Base-by-base conservation (phyloP, 1,140 invertebrate genomes). In the Littorina saxatilis region DNA sequence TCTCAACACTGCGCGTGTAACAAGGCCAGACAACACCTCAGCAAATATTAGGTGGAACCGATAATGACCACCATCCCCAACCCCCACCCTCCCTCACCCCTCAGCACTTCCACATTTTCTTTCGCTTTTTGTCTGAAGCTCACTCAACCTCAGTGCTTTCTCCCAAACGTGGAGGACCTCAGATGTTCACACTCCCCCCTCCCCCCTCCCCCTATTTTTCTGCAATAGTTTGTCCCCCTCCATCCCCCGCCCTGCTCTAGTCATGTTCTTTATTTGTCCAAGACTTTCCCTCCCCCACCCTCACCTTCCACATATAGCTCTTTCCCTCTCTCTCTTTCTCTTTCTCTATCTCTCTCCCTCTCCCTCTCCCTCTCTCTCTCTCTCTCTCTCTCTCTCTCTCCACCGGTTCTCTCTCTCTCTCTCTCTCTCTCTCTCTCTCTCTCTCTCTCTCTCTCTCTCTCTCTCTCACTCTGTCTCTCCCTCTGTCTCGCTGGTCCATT, bases 321-420 rank as follows among this genome's bases (percentile, higher is more conserved):
- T 23, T 39, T 15, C 43, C 32, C 27, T 73, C 43, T 29, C 73
- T 11, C n/a, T 29, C 43, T 5, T 15, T 75, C 37, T 43, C 9
- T 40, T 43, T 40, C 2, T 47, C 20, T 52, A 3, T 27, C n/a
- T 27, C n/a, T 47, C 43, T 47, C 50, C 17, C 73, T 52, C 2
- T 50, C 32, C 32, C 17, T 27, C 47, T 50, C 23, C 29, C 47
- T 4, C 23, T 32, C 27, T 50, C 9, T 58, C 20, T 55, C 50
- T 76, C 74, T 52, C 74, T 76, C 50, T n/a, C 0, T 58, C 50
- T 20, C 29, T 52, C 74, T 76, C 43, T 52, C 29, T 43, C 3
- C 73, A 5, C 27, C 27, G 13, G 23, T 27, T 27, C 40, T n/a
- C 37, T 74, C 43, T 27, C 4, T 52, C 4, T 74, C 43, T 52